A percentile compares a stretch with the other conserved stretches of the same genome.
These are phyloP conservation scores for Petrolisthes manimaculis DNA, from an alignment of 2,888 invertebrate genomes.

Conservation along the genomic window DNA sequence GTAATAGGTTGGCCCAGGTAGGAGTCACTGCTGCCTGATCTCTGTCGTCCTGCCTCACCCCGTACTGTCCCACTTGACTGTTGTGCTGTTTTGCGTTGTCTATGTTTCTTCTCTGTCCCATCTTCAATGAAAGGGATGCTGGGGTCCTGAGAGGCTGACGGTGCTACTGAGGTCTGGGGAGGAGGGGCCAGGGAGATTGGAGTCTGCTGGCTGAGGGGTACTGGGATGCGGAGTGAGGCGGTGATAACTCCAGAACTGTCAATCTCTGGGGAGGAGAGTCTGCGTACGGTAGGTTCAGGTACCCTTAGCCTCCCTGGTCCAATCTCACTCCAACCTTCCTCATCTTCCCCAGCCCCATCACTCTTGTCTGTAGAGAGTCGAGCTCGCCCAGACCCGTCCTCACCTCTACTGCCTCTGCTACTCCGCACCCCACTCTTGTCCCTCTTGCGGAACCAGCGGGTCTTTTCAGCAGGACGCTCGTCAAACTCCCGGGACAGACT, in stretches of 20 bases:
- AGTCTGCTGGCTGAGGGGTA: slow-evolving; percentile 68
- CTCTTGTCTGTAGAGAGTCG: slow-evolving; percentile 15
- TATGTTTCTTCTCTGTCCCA: slow-evolving; percentile 47
- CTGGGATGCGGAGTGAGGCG: slow-evolving; percentile 85
- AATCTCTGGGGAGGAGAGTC: slow-evolving; percentile 68
- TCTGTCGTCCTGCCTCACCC: slow-evolving; percentile 43
- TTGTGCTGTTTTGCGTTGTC: slow-evolving; percentile 22
- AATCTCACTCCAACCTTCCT: slow-evolving; percentile 23
- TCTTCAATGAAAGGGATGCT: slow-evolving; percentile 81
- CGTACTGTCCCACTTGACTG: slow-evolving; percentile 6
- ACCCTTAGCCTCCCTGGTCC: slow-evolving; percentile 57
- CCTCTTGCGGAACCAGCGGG: slow-evolving; percentile 73
- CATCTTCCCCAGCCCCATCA: slow-evolving; percentile 8
- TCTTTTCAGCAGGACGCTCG: slow-evolving; percentile 71
- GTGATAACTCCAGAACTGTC: slow-evolving; percentile 76
- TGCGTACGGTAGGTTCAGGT: slow-evolving; percentile 66
- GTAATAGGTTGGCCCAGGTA: slow-evolving; percentile 62
- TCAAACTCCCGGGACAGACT: slow-evolving; percentile 65
- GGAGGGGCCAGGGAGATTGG: slow-evolving; percentile 71
- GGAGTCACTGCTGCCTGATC: slow-evolving; percentile 64
- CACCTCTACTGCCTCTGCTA: slow-evolving; percentile 65
- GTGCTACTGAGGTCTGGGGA: neutral
- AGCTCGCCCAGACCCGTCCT: neutral
- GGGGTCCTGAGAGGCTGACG: slow-evolving; percentile 72
- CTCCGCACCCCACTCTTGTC: slow-evolving; percentile 71